phyloP scores from a whole-genome alignment of 2,888 invertebrate species.

The Aelia acuminata region DNA sequence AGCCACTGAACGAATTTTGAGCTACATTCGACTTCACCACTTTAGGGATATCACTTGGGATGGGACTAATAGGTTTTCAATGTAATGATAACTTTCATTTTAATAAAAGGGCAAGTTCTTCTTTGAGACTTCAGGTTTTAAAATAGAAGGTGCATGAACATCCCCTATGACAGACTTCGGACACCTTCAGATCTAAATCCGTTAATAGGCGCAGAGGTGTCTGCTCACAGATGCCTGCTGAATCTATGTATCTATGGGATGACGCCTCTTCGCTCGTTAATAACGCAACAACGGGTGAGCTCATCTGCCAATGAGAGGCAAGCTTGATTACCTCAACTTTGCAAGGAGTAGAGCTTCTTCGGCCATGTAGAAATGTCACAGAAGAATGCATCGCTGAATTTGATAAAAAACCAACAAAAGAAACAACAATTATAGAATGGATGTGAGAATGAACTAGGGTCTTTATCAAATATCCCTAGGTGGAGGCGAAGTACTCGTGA shows the following conservation, averaged over 20 bases:
- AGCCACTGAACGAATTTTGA: no score
- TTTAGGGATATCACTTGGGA: no score
- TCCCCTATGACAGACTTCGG: neutral
- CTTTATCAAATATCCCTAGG: no score
- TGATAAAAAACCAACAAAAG: no score
- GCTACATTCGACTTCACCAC: no score
- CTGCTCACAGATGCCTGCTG: constrained; percentile 11
- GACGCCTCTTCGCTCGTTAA: constrained; percentile 19
- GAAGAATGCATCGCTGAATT: no score
- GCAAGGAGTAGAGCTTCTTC: neutral
- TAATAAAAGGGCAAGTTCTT: neutral
- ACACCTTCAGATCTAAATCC: neutral
- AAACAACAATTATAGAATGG: no score
- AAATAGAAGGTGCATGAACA: neutral
- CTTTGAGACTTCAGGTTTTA: neutral
- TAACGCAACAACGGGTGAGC: neutral
- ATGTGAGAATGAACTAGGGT: no score
- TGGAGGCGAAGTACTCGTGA: no score
- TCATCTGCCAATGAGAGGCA: neutral
- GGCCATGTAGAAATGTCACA: neutral
- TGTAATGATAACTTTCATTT: neutral
- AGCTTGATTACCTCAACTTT: neutral
- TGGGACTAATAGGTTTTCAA: no score
- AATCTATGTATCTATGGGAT: neutral
- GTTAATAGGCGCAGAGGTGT: constrained; percentile 33